Conservation (phyloP, 2,113 vertebrate genomes). For the Cebidichthys violaceus region DNA sequence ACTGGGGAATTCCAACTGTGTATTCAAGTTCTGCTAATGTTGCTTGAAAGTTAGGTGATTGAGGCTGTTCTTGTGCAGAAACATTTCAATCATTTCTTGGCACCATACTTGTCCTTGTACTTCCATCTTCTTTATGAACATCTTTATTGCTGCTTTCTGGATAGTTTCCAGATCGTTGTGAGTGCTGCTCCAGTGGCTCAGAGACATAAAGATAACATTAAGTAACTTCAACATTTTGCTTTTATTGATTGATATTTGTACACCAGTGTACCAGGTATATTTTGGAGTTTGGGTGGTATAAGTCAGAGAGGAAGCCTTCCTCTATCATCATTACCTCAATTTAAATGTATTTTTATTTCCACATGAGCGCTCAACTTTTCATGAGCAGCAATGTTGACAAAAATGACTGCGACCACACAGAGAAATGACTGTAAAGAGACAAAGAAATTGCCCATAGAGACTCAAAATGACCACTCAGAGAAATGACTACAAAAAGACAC, state of each 20-base stretch:
- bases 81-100: conserved; percentile 4
- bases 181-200: not conserved
- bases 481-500: not conserved
- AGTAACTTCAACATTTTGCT: not conserved
- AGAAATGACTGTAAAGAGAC: not conserved
- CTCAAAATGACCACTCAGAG: not conserved
- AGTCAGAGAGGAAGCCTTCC: not conserved
- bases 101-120: not conserved
- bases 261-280: not conserved
- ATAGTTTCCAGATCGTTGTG: not conserved
- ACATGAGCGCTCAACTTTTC: not conserved
- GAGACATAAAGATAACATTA: not conserved
- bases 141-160: not conserved
- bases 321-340: not conserved
- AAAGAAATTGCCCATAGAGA: not conserved
- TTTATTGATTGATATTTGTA: not conserved
- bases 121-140: not conserved
- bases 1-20: not conserved
- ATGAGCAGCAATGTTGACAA: not conserved
- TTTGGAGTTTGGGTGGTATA: not conserved
- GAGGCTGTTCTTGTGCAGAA: not conserved
- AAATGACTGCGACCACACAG: not conserved
- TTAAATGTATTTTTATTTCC: not conserved
- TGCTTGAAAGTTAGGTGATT: not conserved
- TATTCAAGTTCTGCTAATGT: not conserved